Evolutionary conservation across 2,888 invertebrate genomes (phyloP).

Genomic region (Plagodis pulveraria): DNA sequence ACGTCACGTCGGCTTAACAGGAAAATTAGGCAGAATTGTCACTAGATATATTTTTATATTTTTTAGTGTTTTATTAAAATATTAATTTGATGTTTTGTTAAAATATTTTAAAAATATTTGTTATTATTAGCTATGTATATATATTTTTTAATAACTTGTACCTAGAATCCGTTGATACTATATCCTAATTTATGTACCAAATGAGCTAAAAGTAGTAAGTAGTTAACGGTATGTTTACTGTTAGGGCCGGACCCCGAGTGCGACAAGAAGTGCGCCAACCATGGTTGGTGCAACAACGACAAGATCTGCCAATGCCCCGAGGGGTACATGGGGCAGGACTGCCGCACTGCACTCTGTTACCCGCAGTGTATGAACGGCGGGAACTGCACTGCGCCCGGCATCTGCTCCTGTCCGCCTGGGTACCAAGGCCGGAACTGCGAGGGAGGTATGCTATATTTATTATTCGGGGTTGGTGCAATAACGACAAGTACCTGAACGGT

Average conservation of each 20-base stretch:
- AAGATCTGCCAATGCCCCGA: constrained; percentile 95
- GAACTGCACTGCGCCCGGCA: constrained; percentile 94
- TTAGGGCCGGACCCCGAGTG: constrained; percentile 95
- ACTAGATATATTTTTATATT: too few species aligned
- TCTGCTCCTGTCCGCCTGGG: constrained; percentile 94
- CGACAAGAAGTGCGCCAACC: constrained; percentile 93
- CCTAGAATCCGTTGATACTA: too few species aligned
- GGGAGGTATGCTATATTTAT: constrained; percentile 87
- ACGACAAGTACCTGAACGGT: background rate
- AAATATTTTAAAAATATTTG: too few species aligned
- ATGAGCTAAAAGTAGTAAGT: too few species aligned
- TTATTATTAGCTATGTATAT: too few species aligned
- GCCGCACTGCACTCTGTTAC: constrained; percentile 95
- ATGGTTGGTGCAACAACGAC: constrained; percentile 93
- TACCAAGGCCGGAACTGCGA: constrained; percentile 96
- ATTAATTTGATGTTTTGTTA: too few species aligned
- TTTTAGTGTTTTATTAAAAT: too few species aligned
- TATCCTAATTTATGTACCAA: too few species aligned
- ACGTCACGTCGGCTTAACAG: too few species aligned
- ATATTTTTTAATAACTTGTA: too few species aligned
- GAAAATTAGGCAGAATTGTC: too few species aligned
- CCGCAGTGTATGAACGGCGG: constrained; percentile 97
- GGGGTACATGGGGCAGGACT: constrained; percentile 96
- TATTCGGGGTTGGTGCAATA: background rate
- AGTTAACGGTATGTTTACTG: too few species aligned